Conservation (phyloP, 2,113 vertebrate species). For the Zingel zingel region DNA sequence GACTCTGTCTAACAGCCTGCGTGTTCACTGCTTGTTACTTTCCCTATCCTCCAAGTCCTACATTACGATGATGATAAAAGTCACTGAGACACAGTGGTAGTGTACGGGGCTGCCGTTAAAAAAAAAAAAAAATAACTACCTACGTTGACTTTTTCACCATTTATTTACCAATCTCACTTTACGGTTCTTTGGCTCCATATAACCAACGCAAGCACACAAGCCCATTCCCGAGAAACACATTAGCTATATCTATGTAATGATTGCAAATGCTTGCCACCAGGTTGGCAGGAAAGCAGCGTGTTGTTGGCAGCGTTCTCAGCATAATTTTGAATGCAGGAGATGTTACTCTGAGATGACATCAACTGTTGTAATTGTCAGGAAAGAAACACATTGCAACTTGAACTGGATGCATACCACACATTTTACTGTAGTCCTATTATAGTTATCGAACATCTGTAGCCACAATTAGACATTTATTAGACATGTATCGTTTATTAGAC, state of each 20-base stretch:
- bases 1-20: conserved; percentile 62
- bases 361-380: conserved; percentile 26
- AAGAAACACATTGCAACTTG: not conserved
- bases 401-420: not conserved
- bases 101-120: conserved; percentile 3
- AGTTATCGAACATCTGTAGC: not conserved
- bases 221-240: conserved; percentile 18
- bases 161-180: conserved; percentile 4
- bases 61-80: conserved; percentile 4
- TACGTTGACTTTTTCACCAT: not conserved
- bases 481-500: not conserved
- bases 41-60: conserved; percentile 36
- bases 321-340: conserved; percentile 43
- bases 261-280: conserved; percentile 30
- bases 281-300: conserved; percentile 46
- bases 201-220: conserved; percentile 15
- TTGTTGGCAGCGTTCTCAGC: conserved; percentile 45
- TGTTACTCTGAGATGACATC: conserved; percentile 36
- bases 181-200: not conserved
- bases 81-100: not conserved
- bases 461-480: not conserved
- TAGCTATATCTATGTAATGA: conserved; percentile 28
- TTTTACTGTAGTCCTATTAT: not conserved
- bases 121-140: not conserved
- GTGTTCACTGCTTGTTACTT: conserved; percentile 54